phyloP scores from a whole-genome alignment of 2,888 invertebrate species.

The Andrena camellia region DNA sequence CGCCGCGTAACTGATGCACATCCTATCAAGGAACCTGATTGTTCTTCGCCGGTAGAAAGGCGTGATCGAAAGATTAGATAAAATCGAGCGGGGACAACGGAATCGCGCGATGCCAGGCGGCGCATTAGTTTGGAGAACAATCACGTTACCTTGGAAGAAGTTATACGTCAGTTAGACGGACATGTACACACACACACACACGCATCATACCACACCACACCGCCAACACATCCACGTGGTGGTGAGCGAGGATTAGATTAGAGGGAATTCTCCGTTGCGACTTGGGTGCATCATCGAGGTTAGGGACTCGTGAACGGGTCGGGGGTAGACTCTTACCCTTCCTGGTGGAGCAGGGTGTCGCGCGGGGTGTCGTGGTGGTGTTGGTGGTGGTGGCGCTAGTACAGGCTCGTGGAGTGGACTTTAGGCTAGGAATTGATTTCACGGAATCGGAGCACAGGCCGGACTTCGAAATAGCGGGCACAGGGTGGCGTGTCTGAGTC shows the following conservation, averaged over 20 bases:
- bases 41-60: conserved; percentile 55
- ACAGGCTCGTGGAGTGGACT: conserved; percentile 84
- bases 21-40: conserved; percentile 69
- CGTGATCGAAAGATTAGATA: not conserved
- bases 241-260: conserved; percentile 83
- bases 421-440: conserved; percentile 77
- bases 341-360: conserved; percentile 85
- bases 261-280: conserved; percentile 75
- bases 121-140: conserved; percentile 64
- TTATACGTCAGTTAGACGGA: conserved; percentile 65
- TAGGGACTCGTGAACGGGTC: conserved; percentile 78
- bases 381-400: conserved; percentile 84
- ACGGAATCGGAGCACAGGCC: conserved; percentile 70
- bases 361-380: conserved; percentile 86
- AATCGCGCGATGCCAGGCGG: not conserved
- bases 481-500: conserved; percentile 85
- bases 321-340: conserved; percentile 85
- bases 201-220: conserved; percentile 85
- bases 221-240: conserved; percentile 85
- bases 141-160: conserved; percentile 74
- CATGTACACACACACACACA: conserved; percentile 78
- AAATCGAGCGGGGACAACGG: no score
- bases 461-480: conserved; percentile 75
- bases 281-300: conserved; percentile 74
- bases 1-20: conserved; percentile 63